Evolutionary conservation across 2,113 vertebrate genomes (phyloP).

Genomic region (Oophaga pumilio): DNA sequence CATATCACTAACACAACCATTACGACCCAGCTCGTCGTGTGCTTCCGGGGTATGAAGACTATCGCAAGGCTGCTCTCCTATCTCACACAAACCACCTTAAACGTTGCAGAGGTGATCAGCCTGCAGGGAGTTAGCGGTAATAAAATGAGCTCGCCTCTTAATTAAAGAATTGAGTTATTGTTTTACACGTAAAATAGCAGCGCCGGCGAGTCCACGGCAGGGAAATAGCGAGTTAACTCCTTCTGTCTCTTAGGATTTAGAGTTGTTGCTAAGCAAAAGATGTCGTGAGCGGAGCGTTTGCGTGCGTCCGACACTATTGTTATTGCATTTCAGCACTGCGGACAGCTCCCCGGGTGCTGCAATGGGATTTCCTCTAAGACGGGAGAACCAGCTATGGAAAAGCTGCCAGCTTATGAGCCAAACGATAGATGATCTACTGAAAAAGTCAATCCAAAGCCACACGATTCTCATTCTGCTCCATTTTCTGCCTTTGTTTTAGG

Average conservation of each 20-base stretch:
- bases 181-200: conserved; percentile 10
- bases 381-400: background rate
- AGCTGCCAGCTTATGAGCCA: background rate
- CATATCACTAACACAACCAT: background rate
- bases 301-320: background rate
- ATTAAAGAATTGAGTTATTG: conserved; percentile 15
- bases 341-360: conserved; percentile 30
- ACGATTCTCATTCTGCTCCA: background rate
- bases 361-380: background rate
- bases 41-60: background rate
- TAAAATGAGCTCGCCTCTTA: conserved; percentile 22
- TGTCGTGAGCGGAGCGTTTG: background rate
- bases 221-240: background rate
- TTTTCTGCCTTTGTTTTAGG: background rate
- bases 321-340: conserved; percentile 40
- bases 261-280: conserved; percentile 21
- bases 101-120: background rate
- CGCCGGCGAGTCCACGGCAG: background rate
- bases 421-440: background rate
- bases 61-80: background rate
- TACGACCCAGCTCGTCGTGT: background rate
- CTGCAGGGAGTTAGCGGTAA: conserved; percentile 6
- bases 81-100: background rate
- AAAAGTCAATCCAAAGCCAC: background rate
- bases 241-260: background rate